Percentiles rank a stretch among this genome's conserved stretches.
Evolutionary conservation across 2,113 vertebrate genomes (phyloP).

Genomic region (Notarius lentiginosus): DNA sequence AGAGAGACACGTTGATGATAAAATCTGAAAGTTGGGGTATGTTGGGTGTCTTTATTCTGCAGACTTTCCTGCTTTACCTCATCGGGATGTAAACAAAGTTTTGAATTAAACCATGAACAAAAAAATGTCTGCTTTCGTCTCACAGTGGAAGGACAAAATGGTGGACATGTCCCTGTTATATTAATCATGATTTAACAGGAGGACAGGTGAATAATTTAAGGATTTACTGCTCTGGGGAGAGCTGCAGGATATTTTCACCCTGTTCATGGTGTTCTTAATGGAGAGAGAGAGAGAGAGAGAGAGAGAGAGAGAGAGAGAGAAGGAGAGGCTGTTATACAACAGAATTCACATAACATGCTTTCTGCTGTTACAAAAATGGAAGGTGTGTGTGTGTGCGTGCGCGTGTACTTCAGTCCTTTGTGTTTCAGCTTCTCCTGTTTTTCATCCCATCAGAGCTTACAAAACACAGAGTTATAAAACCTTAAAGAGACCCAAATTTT

Average conservation of each 20-base stretch:
- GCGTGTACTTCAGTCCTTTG: neutral
- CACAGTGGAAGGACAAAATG: neutral
- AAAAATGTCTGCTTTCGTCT: neutral
- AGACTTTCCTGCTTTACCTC: neutral
- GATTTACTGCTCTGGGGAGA: neutral
- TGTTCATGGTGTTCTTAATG: constrained; percentile 20
- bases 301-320: neutral
- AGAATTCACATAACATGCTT: neutral
- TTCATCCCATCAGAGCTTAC: neutral
- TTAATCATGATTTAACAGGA: constrained; percentile 45
- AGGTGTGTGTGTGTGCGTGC: neutral
- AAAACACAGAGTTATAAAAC: neutral
- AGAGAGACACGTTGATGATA: neutral
- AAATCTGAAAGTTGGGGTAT: neutral
- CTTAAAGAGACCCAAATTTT: neutral
- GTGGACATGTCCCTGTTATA: constrained; percentile 29
- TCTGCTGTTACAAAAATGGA: neutral
- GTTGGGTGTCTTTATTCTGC: neutral
- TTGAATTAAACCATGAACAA: neutral
- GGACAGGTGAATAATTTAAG: constrained; percentile 50
- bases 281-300: neutral
- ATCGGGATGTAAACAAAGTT: neutral
- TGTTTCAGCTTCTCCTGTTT: neutral
- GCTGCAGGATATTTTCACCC: constrained; percentile 24
- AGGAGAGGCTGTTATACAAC: neutral